phyloP scores from a whole-genome alignment of 2,888 invertebrate species.

The Leptinotarsa rubiginosa region DNA sequence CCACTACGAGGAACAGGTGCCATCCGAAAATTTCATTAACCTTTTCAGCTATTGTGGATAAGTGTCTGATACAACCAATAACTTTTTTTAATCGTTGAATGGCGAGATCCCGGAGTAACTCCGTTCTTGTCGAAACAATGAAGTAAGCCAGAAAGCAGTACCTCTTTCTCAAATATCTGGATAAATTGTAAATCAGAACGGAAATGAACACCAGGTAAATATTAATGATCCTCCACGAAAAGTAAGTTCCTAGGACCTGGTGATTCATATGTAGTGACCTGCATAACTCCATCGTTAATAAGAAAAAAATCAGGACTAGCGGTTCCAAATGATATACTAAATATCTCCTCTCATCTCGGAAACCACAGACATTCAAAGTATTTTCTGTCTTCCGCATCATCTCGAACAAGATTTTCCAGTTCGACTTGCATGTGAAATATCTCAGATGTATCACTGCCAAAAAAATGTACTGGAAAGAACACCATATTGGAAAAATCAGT shows the following conservation, averaged over 20 bases:
- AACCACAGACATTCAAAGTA: neutral
- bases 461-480: slow-evolving; percentile 1
- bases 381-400: neutral
- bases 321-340: neutral
- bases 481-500: neutral
- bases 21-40: neutral
- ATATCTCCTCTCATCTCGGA: neutral
- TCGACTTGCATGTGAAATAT: neutral
- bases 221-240: neutral
- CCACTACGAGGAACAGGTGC: neutral
- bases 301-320: neutral
- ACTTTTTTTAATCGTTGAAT: neutral
- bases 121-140: neutral
- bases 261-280: neutral
- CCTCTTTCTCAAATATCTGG: neutral
- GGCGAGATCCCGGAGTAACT: neutral
- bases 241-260: neutral
- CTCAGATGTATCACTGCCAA: neutral
- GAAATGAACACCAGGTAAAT: neutral
- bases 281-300: neutral
- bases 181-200: neutral
- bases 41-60: neutral
- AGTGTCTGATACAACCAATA: neutral
- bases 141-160: neutral
- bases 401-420: neutral